phyloP scores from a whole-genome alignment of 2,797 vertebrate genomes.

The Pseudochaenichthys georgianus region DNA sequence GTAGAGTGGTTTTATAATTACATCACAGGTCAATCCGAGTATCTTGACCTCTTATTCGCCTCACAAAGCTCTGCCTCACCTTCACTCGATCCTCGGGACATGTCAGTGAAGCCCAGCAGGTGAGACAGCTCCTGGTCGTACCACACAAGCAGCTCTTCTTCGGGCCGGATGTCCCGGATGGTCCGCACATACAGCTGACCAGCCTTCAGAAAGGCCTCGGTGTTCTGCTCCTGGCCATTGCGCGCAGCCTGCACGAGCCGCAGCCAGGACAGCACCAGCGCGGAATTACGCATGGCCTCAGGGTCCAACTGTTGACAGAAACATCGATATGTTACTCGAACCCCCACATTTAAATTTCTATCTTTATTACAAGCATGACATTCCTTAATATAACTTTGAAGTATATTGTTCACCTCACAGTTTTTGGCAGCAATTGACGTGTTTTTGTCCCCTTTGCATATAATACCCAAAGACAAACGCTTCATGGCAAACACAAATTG shows the following conservation, averaged over 20 bases:
- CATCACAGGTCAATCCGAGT: neutral
- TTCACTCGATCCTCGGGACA: slow-evolving; percentile 73
- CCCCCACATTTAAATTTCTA: neutral
- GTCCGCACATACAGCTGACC: slow-evolving; percentile 88
- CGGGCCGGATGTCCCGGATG: slow-evolving; percentile 84
- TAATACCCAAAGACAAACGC: neutral
- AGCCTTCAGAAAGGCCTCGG: slow-evolving; percentile 88
- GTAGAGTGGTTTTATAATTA: neutral
- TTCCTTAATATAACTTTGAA: neutral
- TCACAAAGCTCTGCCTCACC: slow-evolving; percentile 75
- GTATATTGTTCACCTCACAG: neutral
- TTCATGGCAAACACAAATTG: neutral
- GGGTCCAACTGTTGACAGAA: slow-evolving; percentile 87
- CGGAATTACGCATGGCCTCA: slow-evolving; percentile 86
- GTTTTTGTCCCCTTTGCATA: neutral
- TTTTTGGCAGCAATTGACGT: neutral
- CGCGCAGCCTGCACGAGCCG: slow-evolving; percentile 89
- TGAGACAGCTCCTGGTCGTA: slow-evolving; percentile 90
- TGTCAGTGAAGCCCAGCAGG: slow-evolving; percentile 89
- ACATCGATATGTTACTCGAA: neutral
- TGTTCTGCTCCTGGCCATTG: slow-evolving; percentile 87
- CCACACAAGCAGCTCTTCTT: slow-evolving; percentile 92
- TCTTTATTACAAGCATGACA: neutral
- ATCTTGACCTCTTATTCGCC: neutral
- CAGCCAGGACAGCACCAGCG: slow-evolving; percentile 88